A percentile compares a stretch with the other conserved stretches of the same genome.
Conservation (phyloP, 1,140 invertebrate genomes). For the Pachypeltis micranthus region DNA sequence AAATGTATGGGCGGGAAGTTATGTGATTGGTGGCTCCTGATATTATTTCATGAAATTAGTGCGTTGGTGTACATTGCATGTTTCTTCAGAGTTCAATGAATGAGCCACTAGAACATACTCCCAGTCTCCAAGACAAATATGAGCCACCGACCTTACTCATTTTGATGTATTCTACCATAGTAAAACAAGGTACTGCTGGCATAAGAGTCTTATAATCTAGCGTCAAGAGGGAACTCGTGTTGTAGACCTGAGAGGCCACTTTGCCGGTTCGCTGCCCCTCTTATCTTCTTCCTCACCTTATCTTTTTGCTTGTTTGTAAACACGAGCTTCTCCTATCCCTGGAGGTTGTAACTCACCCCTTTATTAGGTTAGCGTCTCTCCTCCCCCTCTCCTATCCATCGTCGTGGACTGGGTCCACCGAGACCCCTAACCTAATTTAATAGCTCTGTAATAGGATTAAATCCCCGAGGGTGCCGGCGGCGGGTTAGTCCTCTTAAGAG, state of each 20-base stretch:
- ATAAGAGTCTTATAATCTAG: no score
- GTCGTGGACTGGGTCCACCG: background rate
- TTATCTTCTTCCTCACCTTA: background rate
- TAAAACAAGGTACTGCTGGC: no score
- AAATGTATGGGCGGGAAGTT: no score
- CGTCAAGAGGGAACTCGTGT: no score
- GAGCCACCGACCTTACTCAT: no score
- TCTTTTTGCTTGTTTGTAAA: conserved; percentile 5
- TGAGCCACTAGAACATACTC: no score
- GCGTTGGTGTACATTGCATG: no score
- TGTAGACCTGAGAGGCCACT: background rate
- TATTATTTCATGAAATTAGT: no score
- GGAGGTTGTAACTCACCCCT: conserved; percentile 2
- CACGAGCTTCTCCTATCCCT: background rate
- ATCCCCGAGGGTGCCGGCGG: background rate
- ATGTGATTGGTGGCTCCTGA: no score
- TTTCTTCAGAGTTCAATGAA: no score
- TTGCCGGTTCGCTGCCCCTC: background rate
- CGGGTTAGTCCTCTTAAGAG: conserved; percentile 5
- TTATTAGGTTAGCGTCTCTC: background rate
- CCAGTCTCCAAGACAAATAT: no score
- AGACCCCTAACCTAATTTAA: conserved; percentile 8
- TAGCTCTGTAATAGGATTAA: conserved; percentile 4
- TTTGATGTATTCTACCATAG: no score
- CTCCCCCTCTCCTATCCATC: background rate